Percentiles rank a stretch among this genome's conserved stretches.
Evolutionary conservation across 2,113 vertebrate species (phyloP).

Genomic region (Strigops habroptila): DNA sequence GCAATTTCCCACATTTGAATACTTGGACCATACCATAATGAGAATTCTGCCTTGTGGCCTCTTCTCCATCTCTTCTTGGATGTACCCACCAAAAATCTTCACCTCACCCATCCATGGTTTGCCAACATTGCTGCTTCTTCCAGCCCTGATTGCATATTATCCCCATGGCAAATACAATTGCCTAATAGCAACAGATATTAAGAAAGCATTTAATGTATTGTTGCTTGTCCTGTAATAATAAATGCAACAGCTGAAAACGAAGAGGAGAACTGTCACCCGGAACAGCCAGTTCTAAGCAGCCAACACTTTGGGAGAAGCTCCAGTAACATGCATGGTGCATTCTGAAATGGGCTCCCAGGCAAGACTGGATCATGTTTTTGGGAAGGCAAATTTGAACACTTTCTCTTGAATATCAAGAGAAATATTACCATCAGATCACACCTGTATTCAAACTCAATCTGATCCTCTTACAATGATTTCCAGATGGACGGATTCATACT

Average conservation of each 20-base stretch:
- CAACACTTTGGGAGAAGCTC: background rate
- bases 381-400: background rate
- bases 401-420: background rate
- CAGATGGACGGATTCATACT: background rate
- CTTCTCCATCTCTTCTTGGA: background rate
- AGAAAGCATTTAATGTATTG: conserved; percentile 19
- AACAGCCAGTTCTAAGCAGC: conserved; percentile 5
- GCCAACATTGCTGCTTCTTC: background rate
- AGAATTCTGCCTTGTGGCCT: background rate
- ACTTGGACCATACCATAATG: background rate
- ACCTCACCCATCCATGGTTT: background rate
- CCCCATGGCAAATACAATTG: conserved; percentile 37
- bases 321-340: background rate
- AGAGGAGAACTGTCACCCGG: background rate
- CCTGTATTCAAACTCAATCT: background rate
- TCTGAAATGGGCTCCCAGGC: background rate
- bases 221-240: background rate
- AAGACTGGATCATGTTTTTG: background rate
- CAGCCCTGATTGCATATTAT: conserved; percentile 6
- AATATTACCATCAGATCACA: background rate
- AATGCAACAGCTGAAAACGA: background rate
- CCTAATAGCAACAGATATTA: conserved; percentile 36
- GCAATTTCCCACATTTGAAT: background rate
- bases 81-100: background rate
- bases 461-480: background rate